A percentile compares a stretch with the other conserved stretches of the same genome.
Evolutionary conservation across 2,888 invertebrate genomes (phyloP).

Genomic region (Trichogramma evanescens): DNA sequence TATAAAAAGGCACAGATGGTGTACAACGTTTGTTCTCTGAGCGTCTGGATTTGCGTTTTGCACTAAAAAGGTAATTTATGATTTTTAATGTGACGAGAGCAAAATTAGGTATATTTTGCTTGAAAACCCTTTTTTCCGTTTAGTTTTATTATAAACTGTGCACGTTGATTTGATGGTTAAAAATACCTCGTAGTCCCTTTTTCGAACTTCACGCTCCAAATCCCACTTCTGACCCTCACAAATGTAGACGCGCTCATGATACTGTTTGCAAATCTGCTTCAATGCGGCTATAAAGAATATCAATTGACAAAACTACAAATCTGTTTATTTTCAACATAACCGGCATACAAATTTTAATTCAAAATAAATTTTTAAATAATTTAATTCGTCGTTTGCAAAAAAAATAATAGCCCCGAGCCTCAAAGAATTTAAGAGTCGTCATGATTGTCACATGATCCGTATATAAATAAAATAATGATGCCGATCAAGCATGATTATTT

Average conservation of each 20-base stretch:
- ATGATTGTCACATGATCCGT: no score
- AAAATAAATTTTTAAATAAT: background rate
- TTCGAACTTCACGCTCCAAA: slow-evolving; percentile 99
- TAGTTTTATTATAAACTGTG: slow-evolving; percentile 10
- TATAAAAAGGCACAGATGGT: no score
- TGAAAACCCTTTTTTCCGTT: slow-evolving; percentile 18
- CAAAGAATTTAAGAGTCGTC: no score
- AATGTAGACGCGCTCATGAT: slow-evolving; percentile 93
- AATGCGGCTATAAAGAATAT: slow-evolving; percentile 64
- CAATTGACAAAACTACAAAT: slow-evolving; percentile 16
- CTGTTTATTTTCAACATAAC: background rate
- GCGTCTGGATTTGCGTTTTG: no score
- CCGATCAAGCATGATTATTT: no score
- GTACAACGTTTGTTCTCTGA: no score
- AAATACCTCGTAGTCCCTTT: slow-evolving; percentile 98
- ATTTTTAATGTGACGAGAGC: slow-evolving; percentile 18
- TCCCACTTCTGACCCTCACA: slow-evolving; percentile 99
- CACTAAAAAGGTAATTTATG: slow-evolving; percentile 16
- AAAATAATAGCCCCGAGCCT: background rate
- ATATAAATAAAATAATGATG: no score
- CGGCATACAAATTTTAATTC: background rate
- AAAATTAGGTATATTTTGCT: slow-evolving; percentile 20
- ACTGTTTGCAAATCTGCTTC: slow-evolving; percentile 90
- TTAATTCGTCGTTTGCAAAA: background rate
- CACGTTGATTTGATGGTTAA: slow-evolving; percentile 20